Evolutionary conservation across 2,888 invertebrate species (phyloP).

Genomic region (Selenia dentaria): DNA sequence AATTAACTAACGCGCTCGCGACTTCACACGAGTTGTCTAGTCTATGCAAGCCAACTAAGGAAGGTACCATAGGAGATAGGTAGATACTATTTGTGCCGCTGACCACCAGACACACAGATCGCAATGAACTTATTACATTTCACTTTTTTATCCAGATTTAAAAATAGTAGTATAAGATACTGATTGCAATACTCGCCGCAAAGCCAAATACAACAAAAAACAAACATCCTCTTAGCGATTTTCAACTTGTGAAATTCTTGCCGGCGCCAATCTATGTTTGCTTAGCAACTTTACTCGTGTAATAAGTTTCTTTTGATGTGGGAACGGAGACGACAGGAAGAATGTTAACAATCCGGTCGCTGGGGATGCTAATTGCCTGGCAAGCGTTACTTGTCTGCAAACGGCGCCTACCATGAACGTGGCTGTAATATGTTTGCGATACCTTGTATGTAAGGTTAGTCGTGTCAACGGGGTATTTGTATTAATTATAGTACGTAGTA

Average conservation of each 20-base stretch:
- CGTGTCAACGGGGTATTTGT: slow-evolving; percentile 1
- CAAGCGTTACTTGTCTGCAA: slow-evolving; percentile 53
- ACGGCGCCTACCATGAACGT: slow-evolving; percentile 46
- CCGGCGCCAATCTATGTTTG: slow-evolving; percentile 32
- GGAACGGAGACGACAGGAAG: slow-evolving; percentile 61
- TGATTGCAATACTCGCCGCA: no score
- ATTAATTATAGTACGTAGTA: slow-evolving; percentile 2
- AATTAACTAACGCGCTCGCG: no score
- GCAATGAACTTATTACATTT: no score
- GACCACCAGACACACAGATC: no score
- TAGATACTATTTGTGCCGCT: no score
- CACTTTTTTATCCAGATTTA: no score
- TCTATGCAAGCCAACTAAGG: no score
- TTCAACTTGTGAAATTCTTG: slow-evolving; percentile 33
- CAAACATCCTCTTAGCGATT: slow-evolving; percentile 20
- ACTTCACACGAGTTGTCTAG: no score
- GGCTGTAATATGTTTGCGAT: slow-evolving; percentile 24
- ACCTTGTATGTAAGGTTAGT: slow-evolving; percentile 9
- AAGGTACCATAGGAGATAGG: no score
- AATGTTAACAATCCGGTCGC: slow-evolving; percentile 67
- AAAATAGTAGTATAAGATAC: no score
- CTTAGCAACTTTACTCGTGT: slow-evolving; percentile 15
- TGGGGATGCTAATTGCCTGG: slow-evolving; percentile 68
- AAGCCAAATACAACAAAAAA: background rate
- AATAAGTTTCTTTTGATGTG: slow-evolving; percentile 51